Evolutionary conservation across 1,140 invertebrate species (phyloP), one percentile per base, ranked within the genome.

Genomic region (Zaprionus lachaisei): DNA sequence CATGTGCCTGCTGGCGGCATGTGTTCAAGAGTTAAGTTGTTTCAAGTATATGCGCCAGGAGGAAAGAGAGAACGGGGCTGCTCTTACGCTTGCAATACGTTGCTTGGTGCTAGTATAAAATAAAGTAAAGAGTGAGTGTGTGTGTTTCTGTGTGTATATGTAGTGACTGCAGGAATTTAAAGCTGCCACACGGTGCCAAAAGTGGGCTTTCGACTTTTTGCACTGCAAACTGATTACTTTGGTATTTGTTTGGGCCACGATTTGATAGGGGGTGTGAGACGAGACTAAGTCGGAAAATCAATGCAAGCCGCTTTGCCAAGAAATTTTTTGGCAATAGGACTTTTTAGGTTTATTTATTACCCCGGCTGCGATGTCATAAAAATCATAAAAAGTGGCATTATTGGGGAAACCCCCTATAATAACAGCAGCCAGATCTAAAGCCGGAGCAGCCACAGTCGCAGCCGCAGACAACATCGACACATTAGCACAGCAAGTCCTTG

Each of bases 11-110:
- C 85, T 90, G 84, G 84, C 84, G 85, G 84, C 84, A 87, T 90
- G 85, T 87, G 84, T 89, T 87, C 81, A 81, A 89, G 81, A 87
- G 81, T 90, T 90, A 87, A 87, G 84, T 87, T 87, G 77, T 83
- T 79, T 80, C 81, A 68, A 83, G 72, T 84, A 81, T 84, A 81
- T 84, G 81, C 67, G 78, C 41, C 41, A 14, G 47, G 47, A 51
- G 47, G 47, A 20, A 22, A 22, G 11, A 7, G 47, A 5, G 20
- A 5, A 51, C 4, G 20, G 9, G 70, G 60, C 41, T 58, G 37
- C 6, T 55, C 57, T 17, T 12, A 28, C 11, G 34, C 31, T 11
- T 57, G 65, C 65, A 67, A 7, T 67, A 17, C 65, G 37, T 54
- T 51, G 34, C 56, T 49, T 55, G 31, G 57, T 28, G 17, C 26